Conservation (phyloP, 2,797 vertebrate genomes). For the Threskiornis aethiopicus region DNA sequence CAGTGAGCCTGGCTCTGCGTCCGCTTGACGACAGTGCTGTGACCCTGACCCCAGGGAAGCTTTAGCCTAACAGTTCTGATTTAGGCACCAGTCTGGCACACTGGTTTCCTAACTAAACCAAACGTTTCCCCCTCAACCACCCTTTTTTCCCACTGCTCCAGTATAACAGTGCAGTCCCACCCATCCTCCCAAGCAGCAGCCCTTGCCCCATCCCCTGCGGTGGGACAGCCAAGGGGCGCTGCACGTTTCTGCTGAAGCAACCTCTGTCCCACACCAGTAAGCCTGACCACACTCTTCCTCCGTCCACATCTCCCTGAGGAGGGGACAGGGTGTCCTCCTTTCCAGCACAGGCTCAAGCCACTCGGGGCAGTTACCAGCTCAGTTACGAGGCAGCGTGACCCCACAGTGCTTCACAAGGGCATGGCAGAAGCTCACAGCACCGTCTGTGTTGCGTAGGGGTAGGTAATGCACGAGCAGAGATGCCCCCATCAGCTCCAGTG, state of each 20-base stretch:
- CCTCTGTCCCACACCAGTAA: not conserved
- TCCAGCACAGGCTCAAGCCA: not conserved
- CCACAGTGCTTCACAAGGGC: not conserved
- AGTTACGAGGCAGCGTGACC: not conserved
- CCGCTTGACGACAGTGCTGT: fast-evolving
- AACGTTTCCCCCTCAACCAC: not conserved
- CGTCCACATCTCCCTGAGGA: not conserved
- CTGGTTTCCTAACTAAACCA: not conserved
- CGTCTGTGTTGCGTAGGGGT: fast-evolving
- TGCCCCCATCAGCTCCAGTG: not conserved
- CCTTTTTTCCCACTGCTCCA: not conserved
- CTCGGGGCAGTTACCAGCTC: not conserved
- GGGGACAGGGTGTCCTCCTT: not conserved
- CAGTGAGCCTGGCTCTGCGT: not conserved
- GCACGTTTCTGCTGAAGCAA: fast-evolving
- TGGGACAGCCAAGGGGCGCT: not conserved
- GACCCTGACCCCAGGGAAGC: not conserved
- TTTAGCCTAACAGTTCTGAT: not conserved
- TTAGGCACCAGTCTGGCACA: not conserved
- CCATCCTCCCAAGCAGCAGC: not conserved
- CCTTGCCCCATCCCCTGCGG: not conserved
- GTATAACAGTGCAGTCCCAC: not conserved
- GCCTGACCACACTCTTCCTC: not conserved
- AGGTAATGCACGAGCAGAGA: not conserved
- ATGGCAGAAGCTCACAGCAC: not conserved